These are phyloP conservation scores for Pterobdella sp. DNA, from an alignment of 2,888 invertebrate species.

Conservation along the genomic window DNA sequence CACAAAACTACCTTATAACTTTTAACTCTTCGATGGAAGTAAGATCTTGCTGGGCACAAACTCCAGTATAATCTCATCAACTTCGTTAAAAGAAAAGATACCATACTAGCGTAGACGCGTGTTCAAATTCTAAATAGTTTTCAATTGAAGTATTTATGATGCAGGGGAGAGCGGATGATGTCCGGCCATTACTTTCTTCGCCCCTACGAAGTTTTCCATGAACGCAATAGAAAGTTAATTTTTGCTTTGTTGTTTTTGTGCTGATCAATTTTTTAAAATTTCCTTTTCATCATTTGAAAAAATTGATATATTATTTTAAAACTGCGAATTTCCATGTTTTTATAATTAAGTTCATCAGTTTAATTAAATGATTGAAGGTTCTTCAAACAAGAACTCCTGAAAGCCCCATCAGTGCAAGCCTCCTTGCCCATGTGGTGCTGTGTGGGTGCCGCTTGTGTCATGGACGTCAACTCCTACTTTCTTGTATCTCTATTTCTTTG, in stretches of 20 bases:
- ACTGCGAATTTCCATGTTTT: no score
- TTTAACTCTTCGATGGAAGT: no score
- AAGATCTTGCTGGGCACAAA: no score
- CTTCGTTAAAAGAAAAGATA: neutral
- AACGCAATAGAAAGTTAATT: no score
- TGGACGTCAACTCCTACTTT: conserved; percentile 15
- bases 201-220: conserved; percentile 7
- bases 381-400: conserved; percentile 11
- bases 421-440: neutral
- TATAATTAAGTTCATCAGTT: no score
- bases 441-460: conserved; percentile 11
- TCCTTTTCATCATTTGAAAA: no score
- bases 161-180: conserved; percentile 11
- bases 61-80: neutral
- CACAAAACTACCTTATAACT: no score
- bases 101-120: neutral
- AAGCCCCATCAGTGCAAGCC: conserved; percentile 1
- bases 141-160: neutral
- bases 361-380: conserved; percentile 8
- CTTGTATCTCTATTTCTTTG: neutral
- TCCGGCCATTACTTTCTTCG: conserved; percentile 22
- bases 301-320: no score
- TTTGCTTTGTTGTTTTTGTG: no score
- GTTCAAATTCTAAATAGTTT: no score
- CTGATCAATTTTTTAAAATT: no score